Evolutionary conservation across 2,888 invertebrate genomes (phyloP), one percentile per base, ranked within the genome.

Genomic region (Caenorhabditis wallacei): DNA sequence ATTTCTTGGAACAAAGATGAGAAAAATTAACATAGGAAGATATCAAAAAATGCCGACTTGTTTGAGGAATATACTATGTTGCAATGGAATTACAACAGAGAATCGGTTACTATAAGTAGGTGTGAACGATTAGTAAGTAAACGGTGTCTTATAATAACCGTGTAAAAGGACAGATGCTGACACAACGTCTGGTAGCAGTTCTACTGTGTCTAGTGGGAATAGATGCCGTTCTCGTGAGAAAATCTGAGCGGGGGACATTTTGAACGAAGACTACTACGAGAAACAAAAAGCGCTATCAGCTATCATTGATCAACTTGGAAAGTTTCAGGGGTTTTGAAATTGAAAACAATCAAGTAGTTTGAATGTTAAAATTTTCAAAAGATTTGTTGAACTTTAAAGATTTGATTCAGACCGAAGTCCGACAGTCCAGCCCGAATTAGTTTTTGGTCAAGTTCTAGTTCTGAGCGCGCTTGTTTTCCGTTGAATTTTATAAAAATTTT

Each of bases 21-120:
- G 61, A 76, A 76, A 40, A 4, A 13, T 7, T 37, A 37, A 18
- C n/a, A 54, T 7, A 24, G 18, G 11, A 13, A 48, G 22, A 66
- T 5, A 30, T 75, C 57, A 75, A 78, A 66, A 13, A 22, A 22
- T 5, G 13, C 69, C 78, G 78, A 61, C 20, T 8, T 76, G 48
- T 78, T 78, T 78, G 78, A 18, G 56, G 8, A 61, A 24, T 7
- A 11, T 35, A 53, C 51, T 43, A 53, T 18, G 48, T n/a, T 22
- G 11, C 22, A 22, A 43, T 48, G 1, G n/a, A 22, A 13, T 51
- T 56, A n/a, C 11, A 37, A 59, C 5, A 13, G 13, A 43, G 69
- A 70, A 78, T 78, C 63, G 69, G 59, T 76, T 76, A 68, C 76
- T 69, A 26, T 43, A 37, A 68, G 69, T 43, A 43, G 78, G 78